Conservation (phyloP, 2,888 invertebrate genomes). For the Andrena fulva region DNA sequence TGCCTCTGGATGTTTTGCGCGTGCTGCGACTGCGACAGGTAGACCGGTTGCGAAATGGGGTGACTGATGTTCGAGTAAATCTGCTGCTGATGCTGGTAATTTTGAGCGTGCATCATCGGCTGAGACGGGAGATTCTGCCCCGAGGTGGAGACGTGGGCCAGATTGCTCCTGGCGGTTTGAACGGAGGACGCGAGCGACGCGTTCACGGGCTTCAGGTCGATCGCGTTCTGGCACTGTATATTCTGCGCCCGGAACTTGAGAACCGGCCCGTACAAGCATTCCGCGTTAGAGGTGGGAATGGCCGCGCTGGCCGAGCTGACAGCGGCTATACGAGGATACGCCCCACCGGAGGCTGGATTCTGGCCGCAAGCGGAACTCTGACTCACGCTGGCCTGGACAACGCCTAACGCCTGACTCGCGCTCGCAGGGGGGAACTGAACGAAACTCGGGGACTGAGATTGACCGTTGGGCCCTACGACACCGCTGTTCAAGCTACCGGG, state of each 20-base stretch:
- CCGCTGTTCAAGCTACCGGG: constrained; percentile 71
- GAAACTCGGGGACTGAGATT: constrained; percentile 59
- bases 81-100: constrained; percentile 80
- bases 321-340: constrained; percentile 62
- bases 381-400: constrained; percentile 44
- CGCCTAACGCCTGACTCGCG: constrained; percentile 41
- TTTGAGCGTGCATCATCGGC: constrained; percentile 75
- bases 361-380: constrained; percentile 51
- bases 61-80: constrained; percentile 80
- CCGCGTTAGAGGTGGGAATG: constrained; percentile 69
- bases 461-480: constrained; percentile 52
- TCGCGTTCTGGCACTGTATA: constrained; percentile 64
- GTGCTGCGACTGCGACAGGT: constrained; percentile 71
- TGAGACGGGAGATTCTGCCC: constrained; percentile 72
- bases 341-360: constrained; percentile 38
- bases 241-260: constrained; percentile 81
- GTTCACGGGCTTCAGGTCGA: constrained; percentile 68
- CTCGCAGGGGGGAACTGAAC: constrained; percentile 48
- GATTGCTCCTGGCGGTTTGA: constrained; percentile 71
- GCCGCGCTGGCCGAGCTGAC: constrained; percentile 61
- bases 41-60: constrained; percentile 69
- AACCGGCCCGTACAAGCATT: constrained; percentile 83
- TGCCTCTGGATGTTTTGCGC: constrained; percentile 70
- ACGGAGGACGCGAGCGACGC: constrained; percentile 66
- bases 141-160: constrained; percentile 72